A percentile compares a stretch with the other conserved stretches of the same genome.
phyloP scores from a whole-genome alignment of 2,113 vertebrate genomes.

The Sylvietta virens region DNA sequence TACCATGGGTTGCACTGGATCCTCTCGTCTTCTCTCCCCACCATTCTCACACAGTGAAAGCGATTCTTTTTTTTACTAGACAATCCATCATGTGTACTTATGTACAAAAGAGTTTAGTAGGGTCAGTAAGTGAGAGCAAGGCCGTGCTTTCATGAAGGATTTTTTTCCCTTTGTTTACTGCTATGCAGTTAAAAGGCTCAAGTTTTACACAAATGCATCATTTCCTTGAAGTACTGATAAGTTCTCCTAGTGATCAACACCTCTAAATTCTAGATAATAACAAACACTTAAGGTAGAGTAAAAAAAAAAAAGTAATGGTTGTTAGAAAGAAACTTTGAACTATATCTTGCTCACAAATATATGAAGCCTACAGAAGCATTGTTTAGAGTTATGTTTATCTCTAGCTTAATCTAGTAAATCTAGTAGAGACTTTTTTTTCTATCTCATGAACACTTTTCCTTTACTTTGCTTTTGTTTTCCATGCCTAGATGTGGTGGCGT shows the following conservation, averaged over 20 bases:
- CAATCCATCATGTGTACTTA: neutral
- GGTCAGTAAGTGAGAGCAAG: neutral
- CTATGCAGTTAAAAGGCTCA: neutral
- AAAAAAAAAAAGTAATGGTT: neutral
- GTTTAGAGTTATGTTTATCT: conserved; percentile 51
- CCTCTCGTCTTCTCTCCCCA: neutral
- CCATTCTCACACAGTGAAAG: neutral
- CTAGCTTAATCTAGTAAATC: conserved; percentile 12
- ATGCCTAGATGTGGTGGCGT: conserved; percentile 43
- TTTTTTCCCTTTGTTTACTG: neutral
- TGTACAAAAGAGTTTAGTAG: neutral
- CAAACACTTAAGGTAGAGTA: neutral
- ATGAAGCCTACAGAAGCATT: neutral
- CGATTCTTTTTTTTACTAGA: neutral
- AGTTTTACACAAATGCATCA: neutral
- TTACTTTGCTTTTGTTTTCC: conserved; percentile 57
- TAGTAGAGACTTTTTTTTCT: neutral
- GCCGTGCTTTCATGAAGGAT: neutral
- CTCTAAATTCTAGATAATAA: neutral
- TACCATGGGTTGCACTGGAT: neutral
- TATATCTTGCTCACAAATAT: neutral
- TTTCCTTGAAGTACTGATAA: neutral
- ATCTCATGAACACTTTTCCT: conserved; percentile 14
- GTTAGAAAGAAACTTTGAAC: conserved; percentile 37
- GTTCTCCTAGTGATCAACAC: neutral